Base-by-base conservation (phyloP, 2,797 vertebrate genomes). In the Sebastes ruberrimus region DNA sequence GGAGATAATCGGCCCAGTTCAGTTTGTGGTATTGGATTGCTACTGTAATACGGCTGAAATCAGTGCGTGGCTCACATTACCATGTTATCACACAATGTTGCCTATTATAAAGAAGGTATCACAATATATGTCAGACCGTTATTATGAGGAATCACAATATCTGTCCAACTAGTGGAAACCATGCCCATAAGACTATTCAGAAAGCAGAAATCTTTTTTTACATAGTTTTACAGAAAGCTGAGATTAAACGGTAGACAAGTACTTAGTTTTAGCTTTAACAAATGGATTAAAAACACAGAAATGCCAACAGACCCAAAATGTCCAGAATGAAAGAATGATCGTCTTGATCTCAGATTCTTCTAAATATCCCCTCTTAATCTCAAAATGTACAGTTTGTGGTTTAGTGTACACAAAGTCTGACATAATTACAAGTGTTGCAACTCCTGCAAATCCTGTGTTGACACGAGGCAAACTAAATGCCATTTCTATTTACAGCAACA, bases 401-500 rank as follows among this genome's bases (percentile, higher is more conserved):
- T 28, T 28, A 10, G 20, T 13, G 7, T 4, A 67, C 38, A 23
- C 1, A 28, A 10, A 23, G 14, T 14, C 22, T 77, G 27, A 77
- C 63, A 32, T 64, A 55, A 74, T 52, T 38, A 35, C 52, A 80
- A 35, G 68, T 80, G 52, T 74, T 67, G n/a, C 35, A 82, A 70
- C 68, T 33, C 32, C 32, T 33, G 32, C 28, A 81, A 73, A 63
- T 74, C 10, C 16, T 71, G 38, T 62, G 46, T 71, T 68, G 28
- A 74, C 61, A 49, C 28, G 23, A 33, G 28, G 55, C 7, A 79
- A 71, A 59, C 38, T 5, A 82, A 76, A 71, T 77, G 28, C 11
- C n/a, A 49, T 64, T 76, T 85, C 53, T 82, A 79, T 89, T 84
- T 76, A 66, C 33, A 86, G 70, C 59, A 61, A 10, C 64, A 61